phyloP scores from a whole-genome alignment of 2,888 invertebrate genomes.

The Neoascia interrupta region DNA sequence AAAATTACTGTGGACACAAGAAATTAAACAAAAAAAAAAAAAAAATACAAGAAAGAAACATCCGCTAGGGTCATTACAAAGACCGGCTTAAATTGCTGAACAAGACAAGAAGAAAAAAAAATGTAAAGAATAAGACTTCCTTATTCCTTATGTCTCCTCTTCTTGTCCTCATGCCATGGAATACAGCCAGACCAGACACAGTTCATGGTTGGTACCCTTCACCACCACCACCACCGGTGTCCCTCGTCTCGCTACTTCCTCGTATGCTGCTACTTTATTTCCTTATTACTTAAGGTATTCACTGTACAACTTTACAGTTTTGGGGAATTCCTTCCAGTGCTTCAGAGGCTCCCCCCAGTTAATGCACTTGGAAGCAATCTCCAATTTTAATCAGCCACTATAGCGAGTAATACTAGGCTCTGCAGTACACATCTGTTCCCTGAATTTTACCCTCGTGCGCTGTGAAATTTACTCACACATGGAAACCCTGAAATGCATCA shows the following conservation, averaged over 20 bases:
- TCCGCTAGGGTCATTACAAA: conserved; percentile 63
- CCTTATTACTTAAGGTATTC: conserved; percentile 6
- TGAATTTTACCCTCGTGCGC: conserved; percentile 60
- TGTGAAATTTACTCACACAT: conserved; percentile 21
- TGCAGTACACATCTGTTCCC: conserved; percentile 56
- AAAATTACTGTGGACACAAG: conserved; percentile 19
- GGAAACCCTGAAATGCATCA: conserved; percentile 61
- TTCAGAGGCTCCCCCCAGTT: conserved; percentile 13
- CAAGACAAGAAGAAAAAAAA: background rate
- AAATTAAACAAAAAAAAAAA: conserved; percentile 11
- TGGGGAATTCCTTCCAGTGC: conserved; percentile 52
- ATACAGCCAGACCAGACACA: background rate
- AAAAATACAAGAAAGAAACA: conserved; percentile 36
- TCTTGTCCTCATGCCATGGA: conserved; percentile 18
- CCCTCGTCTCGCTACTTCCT: conserved; percentile 31
- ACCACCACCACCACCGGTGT: conserved; percentile 10
- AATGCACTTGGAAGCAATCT: conserved; percentile 33
- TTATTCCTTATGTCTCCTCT: conserved; percentile 5
- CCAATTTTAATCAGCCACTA: conserved; percentile 61
- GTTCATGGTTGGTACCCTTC: background rate
- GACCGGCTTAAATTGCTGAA: too few relatives aligned
- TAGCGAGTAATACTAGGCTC: conserved; percentile 1
- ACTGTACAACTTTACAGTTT: conserved; percentile 1
- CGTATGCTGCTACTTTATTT: conserved; percentile 35
- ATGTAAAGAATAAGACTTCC: conserved; percentile 4